Percentiles rank a stretch among this genome's conserved stretches.
These are phyloP conservation scores for Clanis bilineata DNA, from an alignment of 2,888 invertebrate genomes.

Conservation along the genomic window DNA sequence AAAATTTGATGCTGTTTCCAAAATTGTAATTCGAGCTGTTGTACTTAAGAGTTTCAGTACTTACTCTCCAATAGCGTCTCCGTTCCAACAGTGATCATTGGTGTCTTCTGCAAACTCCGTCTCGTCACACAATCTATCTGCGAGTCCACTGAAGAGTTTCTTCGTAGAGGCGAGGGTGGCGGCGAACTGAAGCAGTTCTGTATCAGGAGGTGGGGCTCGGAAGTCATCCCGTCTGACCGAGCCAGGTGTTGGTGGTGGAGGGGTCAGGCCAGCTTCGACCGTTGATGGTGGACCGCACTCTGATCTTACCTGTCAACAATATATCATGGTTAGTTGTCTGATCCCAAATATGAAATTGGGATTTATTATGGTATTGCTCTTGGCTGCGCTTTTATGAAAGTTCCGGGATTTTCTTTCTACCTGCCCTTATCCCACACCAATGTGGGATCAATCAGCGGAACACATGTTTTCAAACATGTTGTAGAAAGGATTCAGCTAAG, in stretches of 20 bases:
- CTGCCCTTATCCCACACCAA: no score
- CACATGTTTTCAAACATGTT: no score
- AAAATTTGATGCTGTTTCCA: no score
- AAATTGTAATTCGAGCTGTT: not conserved
- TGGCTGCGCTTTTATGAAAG: no score
- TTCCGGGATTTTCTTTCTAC: no score
- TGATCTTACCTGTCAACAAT: conserved; percentile 57
- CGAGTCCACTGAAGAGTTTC: conserved; percentile 91
- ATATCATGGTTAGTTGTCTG: no score
- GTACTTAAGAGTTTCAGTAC: conserved; percentile 51
- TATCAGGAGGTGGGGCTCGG: conserved; percentile 84
- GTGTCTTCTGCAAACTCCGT: conserved; percentile 85
- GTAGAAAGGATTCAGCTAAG: no score
- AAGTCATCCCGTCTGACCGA: conserved; percentile 64
- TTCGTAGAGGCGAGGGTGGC: conserved; percentile 86
- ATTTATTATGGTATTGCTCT: not conserved
- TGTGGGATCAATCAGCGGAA: no score
- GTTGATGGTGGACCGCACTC: conserved; percentile 71
- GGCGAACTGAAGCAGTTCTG: conserved; percentile 84
- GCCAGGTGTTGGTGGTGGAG: conserved; percentile 48
- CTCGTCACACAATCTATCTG: conserved; percentile 90
- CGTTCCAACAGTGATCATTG: conserved; percentile 91
- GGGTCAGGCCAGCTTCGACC: conserved; percentile 43
- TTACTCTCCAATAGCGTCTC: conserved; percentile 89
- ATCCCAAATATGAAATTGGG: no score